Conservation (phyloP, 2,888 invertebrate genomes). For the Spisula solida region DNA sequence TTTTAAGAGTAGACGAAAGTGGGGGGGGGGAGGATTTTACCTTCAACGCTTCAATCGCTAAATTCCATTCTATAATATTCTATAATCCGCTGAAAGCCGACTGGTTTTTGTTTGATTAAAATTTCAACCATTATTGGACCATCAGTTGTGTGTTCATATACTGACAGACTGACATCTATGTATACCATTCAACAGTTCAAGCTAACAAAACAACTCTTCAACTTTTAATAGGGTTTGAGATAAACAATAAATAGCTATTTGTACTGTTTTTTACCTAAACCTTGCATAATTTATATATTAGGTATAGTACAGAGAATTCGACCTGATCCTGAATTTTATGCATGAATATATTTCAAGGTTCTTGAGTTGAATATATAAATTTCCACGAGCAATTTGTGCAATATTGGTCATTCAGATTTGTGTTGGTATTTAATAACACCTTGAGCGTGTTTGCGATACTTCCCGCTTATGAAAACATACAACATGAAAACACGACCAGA, state of each 20-base stretch:
- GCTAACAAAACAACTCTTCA: not conserved
- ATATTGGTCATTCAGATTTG: too few relatives aligned
- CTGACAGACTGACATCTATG: not conserved
- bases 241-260: not conserved
- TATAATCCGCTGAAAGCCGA: slow-evolving; percentile 44
- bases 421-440: too few relatives aligned
- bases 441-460: too few relatives aligned
- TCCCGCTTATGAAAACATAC: too few relatives aligned
- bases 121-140: slow-evolving; percentile 4
- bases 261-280: not conserved
- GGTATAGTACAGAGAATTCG: too few relatives aligned
- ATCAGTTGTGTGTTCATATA: not conserved
- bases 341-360: too few relatives aligned
- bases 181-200: not conserved
- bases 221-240: not conserved
- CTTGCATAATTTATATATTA: too few relatives aligned
- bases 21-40: slow-evolving; percentile 28
- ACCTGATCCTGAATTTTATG: too few relatives aligned
- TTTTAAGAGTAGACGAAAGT: not conserved
- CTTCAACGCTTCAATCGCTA: slow-evolving; percentile 37
- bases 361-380: too few relatives aligned
- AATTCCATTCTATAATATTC: slow-evolving; percentile 31
- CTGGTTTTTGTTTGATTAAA: slow-evolving; percentile 32
- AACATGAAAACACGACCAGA: too few relatives aligned
- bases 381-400: too few relatives aligned